phyloP scores from a whole-genome alignment of 2,888 invertebrate genomes.

The Suillia variegata region DNA sequence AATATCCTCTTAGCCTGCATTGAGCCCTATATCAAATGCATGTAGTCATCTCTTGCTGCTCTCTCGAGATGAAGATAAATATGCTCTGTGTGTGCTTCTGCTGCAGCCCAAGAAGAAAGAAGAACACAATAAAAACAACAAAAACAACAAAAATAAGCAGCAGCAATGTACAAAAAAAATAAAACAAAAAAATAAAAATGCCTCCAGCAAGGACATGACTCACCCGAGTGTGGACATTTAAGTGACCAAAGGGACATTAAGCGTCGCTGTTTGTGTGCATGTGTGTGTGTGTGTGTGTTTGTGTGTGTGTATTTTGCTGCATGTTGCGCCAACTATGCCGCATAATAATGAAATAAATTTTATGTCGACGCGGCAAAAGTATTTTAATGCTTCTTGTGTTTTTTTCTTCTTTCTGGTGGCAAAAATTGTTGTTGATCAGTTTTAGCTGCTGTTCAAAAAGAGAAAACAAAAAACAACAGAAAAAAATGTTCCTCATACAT shows the following conservation, averaged over 20 bases:
- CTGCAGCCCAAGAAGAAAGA: background rate
- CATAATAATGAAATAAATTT: background rate
- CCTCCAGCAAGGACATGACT: slow-evolving; percentile 5
- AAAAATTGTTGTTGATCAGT: too few relatives aligned
- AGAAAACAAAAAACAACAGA: background rate
- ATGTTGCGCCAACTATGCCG: slow-evolving; percentile 15
- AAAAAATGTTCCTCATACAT: background rate
- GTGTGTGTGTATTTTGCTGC: too few relatives aligned
- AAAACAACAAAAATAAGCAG: too few relatives aligned
- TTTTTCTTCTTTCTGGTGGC: too few relatives aligned
- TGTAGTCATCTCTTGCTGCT: slow-evolving; percentile 37
- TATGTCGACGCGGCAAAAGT: background rate
- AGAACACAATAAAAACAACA: too few relatives aligned
- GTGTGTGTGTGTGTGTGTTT: too few relatives aligned
- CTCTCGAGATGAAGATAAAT: slow-evolving; percentile 42
- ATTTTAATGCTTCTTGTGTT: background rate
- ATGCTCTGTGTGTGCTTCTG: slow-evolving; percentile 31
- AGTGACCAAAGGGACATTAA: slow-evolving; percentile 46
- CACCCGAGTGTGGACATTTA: slow-evolving; percentile 34
- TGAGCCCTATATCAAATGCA: slow-evolving; percentile 37
- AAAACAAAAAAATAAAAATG: slow-evolving; percentile 9
- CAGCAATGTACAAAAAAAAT: slow-evolving; percentile 37
- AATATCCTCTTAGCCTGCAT: too few relatives aligned
- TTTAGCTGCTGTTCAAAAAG: background rate
- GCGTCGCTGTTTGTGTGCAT: too few relatives aligned